Evolutionary conservation across 2,888 invertebrate genomes (phyloP), one percentile per base, ranked within the genome.

Genomic region (Drepana falcataria): DNA sequence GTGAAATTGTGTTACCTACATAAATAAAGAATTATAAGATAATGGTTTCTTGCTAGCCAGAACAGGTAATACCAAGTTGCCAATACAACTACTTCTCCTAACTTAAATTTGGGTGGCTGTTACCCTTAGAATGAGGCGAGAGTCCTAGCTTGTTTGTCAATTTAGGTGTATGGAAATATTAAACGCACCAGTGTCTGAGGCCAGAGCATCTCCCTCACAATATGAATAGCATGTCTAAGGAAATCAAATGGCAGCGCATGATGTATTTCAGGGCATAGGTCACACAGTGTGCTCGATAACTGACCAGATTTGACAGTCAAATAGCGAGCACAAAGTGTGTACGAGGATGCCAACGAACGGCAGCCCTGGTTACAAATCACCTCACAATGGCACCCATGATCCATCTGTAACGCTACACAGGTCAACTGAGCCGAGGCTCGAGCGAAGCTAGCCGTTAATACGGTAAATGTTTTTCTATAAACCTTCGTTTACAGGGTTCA

Each of bases 221-320:
- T 59, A 64, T 59, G 58, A 63, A 64, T 64, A 57, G 60, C 65
- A 59, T 61, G 57, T 65, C 59, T 61, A 67, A 69, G 70, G 68
- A 67, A 73, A 74, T 73, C 73, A 67, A 71, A 71, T 69, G 72
- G 70, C 75, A 73, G 66, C 69, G 69, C 70, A 75, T 75, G 77
- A 77, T 81, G 75, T 78, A 78, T 77, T 75, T 66, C 60, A 68
- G 79, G 72, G 63, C 85, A 79, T 54, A 79, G 84, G 82, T 83
- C 85, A 77, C 71, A 74, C 74, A 81, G 83, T 83, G 82, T 75
- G 75, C 69, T 78, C 77, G 80, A 83, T 84, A 83, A 79, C 83
- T 80, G 75, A 75, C 73, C 66, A 80, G 76, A 82, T 87, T 83
- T 84, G 85, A 87, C 87, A 87, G 84, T 85, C 81, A 87, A 81